Conservation (phyloP, 2,888 invertebrate genomes). For the Papilio demoleus region DNA sequence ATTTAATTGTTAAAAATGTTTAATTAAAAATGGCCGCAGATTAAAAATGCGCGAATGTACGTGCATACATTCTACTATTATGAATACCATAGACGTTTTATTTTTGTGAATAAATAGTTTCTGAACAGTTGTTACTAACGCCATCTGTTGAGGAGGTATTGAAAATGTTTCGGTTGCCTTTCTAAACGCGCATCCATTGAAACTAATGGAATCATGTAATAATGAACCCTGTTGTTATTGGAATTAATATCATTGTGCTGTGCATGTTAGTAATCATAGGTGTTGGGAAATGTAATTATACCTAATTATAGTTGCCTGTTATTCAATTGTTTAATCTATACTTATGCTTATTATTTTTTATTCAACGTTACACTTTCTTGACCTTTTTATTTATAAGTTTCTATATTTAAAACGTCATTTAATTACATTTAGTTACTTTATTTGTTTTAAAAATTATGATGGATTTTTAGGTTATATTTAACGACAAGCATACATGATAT, state of each 20-base stretch:
- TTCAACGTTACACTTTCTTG: neutral
- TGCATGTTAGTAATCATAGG: neutral
- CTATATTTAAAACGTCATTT: no score
- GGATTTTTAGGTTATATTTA: neutral
- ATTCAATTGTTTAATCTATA: neutral
- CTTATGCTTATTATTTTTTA: neutral
- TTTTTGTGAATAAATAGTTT: neutral
- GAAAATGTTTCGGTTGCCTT: neutral
- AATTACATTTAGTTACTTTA: neutral
- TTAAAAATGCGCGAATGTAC: neutral
- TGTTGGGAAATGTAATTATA: neutral
- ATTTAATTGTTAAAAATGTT: neutral
- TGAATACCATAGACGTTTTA: no score
- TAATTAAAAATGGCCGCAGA: neutral
- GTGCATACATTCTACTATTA: no score
- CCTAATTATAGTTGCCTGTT: neutral
- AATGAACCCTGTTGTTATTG: no score
- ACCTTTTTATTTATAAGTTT: no score
- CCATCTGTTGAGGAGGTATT: neutral
- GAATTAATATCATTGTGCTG: neutral
- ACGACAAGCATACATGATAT: neutral
- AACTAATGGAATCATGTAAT: neutral
- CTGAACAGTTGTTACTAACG: neutral
- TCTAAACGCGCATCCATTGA: no score
- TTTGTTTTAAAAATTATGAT: neutral